Percentiles rank a stretch among this genome's conserved stretches.
Conservation (phyloP, 1,140 invertebrate genomes). For the Drosophila lacertosa region DNA sequence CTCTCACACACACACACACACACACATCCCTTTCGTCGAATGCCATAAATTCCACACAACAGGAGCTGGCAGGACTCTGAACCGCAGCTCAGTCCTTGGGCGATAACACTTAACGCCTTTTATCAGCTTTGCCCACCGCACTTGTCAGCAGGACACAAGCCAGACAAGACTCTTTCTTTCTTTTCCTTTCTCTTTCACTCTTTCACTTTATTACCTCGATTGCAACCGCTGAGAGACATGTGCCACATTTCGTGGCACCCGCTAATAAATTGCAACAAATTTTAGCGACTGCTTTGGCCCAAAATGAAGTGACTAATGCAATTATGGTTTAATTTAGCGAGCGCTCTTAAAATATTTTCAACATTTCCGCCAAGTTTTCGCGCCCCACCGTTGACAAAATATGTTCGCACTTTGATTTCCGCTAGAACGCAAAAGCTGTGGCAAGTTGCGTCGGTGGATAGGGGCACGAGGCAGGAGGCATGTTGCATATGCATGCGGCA, state of each 20-base stretch:
- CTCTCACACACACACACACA: not conserved
- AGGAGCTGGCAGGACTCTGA: not conserved
- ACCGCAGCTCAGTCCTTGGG: conserved; percentile 16
- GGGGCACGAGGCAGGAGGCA: not conserved
- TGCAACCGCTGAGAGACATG: not conserved
- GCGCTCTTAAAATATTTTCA: conserved; percentile 60
- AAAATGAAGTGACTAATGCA: conserved; percentile 75
- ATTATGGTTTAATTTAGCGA: conserved; percentile 75
- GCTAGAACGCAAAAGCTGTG: not conserved
- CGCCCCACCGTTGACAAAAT: conserved; percentile 70
- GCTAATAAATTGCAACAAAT: conserved; percentile 76
- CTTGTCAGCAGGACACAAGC: conserved; percentile 64
- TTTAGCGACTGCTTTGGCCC: conserved; percentile 39
- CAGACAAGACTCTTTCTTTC: not conserved
- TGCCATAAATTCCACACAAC: not conserved
- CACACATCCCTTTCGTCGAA: not conserved
- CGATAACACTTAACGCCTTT: conserved; percentile 65
- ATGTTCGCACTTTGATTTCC: conserved; percentile 75
- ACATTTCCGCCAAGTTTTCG: conserved; percentile 57
- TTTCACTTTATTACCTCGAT: not conserved
- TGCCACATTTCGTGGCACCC: not conserved
- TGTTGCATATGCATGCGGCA: conserved; percentile 21
- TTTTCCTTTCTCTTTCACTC: no score
- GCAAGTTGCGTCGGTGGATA: not conserved
- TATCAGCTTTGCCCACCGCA: conserved; percentile 51